A percentile compares a stretch with the other conserved stretches of the same genome.
phyloP scores from a whole-genome alignment of 2,888 invertebrate genomes.

The Acanthosoma haemorrhoidale region DNA sequence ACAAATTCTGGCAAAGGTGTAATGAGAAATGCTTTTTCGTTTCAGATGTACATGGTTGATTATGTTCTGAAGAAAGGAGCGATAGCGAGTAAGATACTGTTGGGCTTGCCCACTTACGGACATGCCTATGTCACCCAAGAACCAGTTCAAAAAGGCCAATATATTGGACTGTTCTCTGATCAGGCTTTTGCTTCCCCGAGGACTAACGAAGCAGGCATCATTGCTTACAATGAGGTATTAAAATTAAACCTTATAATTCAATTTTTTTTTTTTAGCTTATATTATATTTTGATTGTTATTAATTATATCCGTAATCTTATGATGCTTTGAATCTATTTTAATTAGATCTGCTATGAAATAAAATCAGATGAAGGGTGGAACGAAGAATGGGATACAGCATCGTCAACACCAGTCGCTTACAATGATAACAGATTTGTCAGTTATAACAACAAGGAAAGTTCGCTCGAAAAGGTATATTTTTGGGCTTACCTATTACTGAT shows the following conservation, averaged over 20 bases:
- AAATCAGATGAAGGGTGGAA: constrained; percentile 2
- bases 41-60: constrained; percentile 21
- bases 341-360: constrained; percentile 16
- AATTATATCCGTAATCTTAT: too few relatives aligned
- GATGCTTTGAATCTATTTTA: too few relatives aligned
- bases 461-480: constrained; percentile 17
- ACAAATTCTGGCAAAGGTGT: too few relatives aligned
- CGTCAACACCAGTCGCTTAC: constrained; percentile 23
- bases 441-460: constrained; percentile 23
- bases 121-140: background rate
- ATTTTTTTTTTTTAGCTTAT: background rate
- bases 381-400: background rate
- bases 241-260: background rate
- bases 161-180: background rate
- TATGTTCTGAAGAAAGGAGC: constrained; percentile 27
- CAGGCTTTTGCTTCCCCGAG: background rate
- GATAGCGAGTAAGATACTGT: constrained; percentile 6
- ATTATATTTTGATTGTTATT: too few relatives aligned
- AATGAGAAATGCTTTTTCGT: too few relatives aligned
- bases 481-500: too few relatives aligned
- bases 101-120: constrained; percentile 28
- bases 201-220: constrained; percentile 19
- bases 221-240: constrained; percentile 32
- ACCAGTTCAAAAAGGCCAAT: background rate
- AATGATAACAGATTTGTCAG: constrained; percentile 16